Conservation (phyloP, 2,113 vertebrate species). For the Hypomesus transpacificus region DNA sequence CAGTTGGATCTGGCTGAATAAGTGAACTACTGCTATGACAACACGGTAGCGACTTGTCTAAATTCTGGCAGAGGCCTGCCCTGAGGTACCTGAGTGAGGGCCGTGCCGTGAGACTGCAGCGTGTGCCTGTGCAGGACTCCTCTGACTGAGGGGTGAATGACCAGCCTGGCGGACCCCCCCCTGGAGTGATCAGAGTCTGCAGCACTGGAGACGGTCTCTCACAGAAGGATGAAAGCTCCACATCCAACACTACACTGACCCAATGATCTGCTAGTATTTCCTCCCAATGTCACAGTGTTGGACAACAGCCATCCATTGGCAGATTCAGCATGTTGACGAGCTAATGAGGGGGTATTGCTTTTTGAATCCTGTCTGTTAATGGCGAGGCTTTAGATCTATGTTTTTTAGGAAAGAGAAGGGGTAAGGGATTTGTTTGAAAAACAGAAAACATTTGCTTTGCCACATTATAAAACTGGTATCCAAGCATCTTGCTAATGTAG, state of each 20-base stretch:
- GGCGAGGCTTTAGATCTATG: neutral
- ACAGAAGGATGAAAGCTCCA: constrained; percentile 82
- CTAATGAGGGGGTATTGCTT: neutral
- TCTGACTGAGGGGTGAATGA: constrained; percentile 62
- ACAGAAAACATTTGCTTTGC: too few species aligned
- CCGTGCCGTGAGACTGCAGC: neutral
- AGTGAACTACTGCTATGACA: too few species aligned
- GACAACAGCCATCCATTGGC: constrained; percentile 1
- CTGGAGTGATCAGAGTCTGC: constrained; percentile 84
- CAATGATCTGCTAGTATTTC: constrained; percentile 86
- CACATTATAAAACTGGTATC: too few species aligned
- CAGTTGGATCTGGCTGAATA: too few species aligned
- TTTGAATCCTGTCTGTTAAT: neutral
- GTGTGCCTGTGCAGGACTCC: neutral
- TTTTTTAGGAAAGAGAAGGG: neutral
- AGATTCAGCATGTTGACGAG: constrained; percentile 2
- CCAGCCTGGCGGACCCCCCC: constrained; percentile 80
- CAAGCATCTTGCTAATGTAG: too few species aligned
- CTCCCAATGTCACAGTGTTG: constrained; percentile 55
- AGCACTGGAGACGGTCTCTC: constrained; percentile 79
- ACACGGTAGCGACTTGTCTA: too few species aligned
- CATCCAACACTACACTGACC: constrained; percentile 83
- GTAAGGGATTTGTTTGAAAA: neutral
- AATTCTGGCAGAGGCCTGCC: too few species aligned
- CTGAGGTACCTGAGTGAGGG: too few species aligned